These are phyloP conservation scores for Vidua macroura DNA, from an alignment of 2,113 vertebrate genomes.

Conservation along the genomic window DNA sequence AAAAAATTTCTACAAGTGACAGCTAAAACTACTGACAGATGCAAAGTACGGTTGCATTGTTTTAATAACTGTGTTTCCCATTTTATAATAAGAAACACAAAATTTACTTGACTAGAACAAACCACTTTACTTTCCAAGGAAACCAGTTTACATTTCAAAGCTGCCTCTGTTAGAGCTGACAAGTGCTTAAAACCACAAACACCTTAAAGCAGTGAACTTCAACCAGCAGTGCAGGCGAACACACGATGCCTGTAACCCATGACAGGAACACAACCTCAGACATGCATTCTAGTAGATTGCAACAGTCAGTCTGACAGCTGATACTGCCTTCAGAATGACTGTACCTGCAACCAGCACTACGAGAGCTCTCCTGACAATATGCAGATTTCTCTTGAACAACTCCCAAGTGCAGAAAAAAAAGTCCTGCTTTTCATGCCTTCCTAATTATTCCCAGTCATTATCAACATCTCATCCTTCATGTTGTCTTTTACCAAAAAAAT, in stretches of 20 bases:
- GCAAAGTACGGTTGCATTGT: fast-evolving
- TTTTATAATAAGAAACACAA: not conserved
- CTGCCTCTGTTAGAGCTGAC: not conserved
- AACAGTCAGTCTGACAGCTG: not conserved
- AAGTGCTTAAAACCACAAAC: not conserved
- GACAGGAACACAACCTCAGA: not conserved
- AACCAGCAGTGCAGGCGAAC: not conserved
- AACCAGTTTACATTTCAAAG: not conserved
- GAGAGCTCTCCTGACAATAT: not conserved
- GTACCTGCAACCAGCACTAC: not conserved
- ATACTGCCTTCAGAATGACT: not conserved
- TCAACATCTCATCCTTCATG: not conserved
- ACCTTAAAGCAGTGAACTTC: not conserved
- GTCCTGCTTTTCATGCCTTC: not conserved
- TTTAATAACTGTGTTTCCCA: not conserved
- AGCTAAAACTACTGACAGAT: not conserved
- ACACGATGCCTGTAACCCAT: not conserved
- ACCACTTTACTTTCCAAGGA: not conserved
- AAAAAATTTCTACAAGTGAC: not conserved
- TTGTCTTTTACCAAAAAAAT: not conserved
- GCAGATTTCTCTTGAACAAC: not conserved
- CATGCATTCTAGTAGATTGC: not conserved
- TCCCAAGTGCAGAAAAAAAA: not conserved
- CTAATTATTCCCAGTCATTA: not conserved
- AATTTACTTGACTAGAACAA: not conserved